A percentile compares a stretch with the other conserved stretches of the same genome.
phyloP scores from a whole-genome alignment of 2,797 vertebrate genomes.

The Sebastiscus albofasciatus region DNA sequence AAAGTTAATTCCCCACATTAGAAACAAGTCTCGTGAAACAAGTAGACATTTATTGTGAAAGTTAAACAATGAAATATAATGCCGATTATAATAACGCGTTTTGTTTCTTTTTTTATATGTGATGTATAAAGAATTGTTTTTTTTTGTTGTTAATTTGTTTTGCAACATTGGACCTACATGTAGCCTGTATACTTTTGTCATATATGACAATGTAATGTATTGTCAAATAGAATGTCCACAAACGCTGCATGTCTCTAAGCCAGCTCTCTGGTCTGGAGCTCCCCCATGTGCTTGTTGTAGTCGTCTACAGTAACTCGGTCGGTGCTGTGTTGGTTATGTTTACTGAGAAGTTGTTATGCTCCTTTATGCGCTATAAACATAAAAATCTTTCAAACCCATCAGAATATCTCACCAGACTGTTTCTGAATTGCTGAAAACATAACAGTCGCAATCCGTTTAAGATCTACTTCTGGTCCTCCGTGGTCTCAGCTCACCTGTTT shows the following conservation, averaged over 20 bases:
- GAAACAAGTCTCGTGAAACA: not conserved
- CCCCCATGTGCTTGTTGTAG: slow-evolving; percentile 22
- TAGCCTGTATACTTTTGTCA: not conserved
- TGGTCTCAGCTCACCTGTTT: not conserved
- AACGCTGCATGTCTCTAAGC: not conserved
- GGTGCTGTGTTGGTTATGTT: not conserved
- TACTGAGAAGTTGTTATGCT: not conserved
- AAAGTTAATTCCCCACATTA: not conserved
- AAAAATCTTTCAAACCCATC: not conserved
- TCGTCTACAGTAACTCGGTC: not conserved
- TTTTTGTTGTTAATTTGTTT: not conserved
- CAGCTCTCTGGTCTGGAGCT: slow-evolving; percentile 11
- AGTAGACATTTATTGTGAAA: not conserved
- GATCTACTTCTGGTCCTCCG: no score
- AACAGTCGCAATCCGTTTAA: no score
- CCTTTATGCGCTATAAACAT: not conserved
- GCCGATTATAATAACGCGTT: not conserved
- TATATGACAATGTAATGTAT: not conserved
- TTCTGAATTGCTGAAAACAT: not conserved
- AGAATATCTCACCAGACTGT: not conserved
- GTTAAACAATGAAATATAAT: not conserved
- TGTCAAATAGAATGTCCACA: not conserved
- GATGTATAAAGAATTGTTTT: not conserved
- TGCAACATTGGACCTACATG: not conserved
- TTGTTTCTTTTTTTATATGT: not conserved